Evolutionary conservation across 1,140 invertebrate genomes (phyloP).

Genomic region (Trachymyrmex septentrionalis): DNA sequence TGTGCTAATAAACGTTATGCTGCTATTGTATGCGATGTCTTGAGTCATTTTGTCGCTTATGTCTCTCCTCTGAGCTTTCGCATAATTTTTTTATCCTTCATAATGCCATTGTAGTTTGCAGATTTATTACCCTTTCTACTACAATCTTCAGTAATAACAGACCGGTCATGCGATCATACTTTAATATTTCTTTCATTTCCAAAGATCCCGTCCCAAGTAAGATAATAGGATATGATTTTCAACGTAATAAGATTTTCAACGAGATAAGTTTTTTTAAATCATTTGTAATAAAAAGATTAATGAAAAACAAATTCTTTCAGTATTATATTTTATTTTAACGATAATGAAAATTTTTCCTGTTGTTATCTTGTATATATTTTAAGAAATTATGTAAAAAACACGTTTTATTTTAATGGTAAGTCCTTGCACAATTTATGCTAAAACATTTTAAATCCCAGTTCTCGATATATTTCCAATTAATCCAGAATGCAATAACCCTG

Average conservation of each 20-base stretch:
- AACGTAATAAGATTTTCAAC: not conserved
- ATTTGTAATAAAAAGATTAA: not conserved
- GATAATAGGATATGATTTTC: not conserved
- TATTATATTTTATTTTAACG: not conserved
- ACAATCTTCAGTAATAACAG: slow-evolving; percentile 32
- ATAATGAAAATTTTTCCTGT: not conserved
- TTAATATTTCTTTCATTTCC: slow-evolving; percentile 19
- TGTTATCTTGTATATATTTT: slow-evolving; percentile 26
- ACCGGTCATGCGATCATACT: not conserved
- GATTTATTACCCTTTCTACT: slow-evolving; percentile 22
- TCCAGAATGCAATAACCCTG: not conserved
- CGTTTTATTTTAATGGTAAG: slow-evolving; percentile 26
- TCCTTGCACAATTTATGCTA: slow-evolving; percentile 1
- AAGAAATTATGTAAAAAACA: slow-evolving; percentile 4
- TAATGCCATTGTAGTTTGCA: slow-evolving; percentile 33
- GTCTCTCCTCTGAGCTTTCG: slow-evolving; percentile 77
- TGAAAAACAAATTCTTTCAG: not conserved
- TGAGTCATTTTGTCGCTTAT: slow-evolving; percentile 85
- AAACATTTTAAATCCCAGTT: not conserved
- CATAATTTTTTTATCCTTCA: slow-evolving; percentile 54
- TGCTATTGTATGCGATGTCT: slow-evolving; percentile 84
- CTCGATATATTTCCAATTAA: not conserved
- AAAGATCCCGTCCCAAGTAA: not conserved
- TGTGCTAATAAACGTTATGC: slow-evolving; percentile 86
- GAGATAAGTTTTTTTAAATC: not conserved